A percentile compares a stretch with the other conserved stretches of the same genome.
These are phyloP conservation scores for Tigriopus japonicus DNA, from an alignment of 1,140 invertebrate species.

Conservation along the genomic window DNA sequence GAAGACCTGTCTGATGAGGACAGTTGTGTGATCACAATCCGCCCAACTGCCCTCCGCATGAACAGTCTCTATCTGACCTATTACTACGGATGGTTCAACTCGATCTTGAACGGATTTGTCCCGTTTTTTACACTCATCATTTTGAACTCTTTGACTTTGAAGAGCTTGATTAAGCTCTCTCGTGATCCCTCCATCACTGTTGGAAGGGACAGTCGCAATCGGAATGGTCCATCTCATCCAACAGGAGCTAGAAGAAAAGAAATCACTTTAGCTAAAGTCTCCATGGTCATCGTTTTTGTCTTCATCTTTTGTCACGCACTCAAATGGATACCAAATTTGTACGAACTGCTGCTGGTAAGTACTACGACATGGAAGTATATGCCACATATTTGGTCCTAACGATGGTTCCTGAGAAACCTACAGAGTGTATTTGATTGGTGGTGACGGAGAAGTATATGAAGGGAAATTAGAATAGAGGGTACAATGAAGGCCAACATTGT, in stretches of 20 bases:
- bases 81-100: conserved; percentile 9
- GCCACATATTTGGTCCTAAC: not conserved
- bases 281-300: conserved; percentile 7
- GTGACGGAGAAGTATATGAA: not conserved
- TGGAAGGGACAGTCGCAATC: not conserved
- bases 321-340: conserved; percentile 10
- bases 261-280: conserved; percentile 3
- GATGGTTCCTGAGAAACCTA: not conserved
- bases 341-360: not conserved
- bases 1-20: not conserved
- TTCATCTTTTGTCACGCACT: conserved; percentile 6
- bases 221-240: too few species aligned
- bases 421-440: not conserved
- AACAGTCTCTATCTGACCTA: not conserved
- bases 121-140: conserved; percentile 6
- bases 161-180: not conserved
- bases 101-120: conserved; percentile 1
- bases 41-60: not conserved
- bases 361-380: not conserved
- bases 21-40: not conserved
- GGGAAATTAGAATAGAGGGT: not conserved
- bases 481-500: not conserved
- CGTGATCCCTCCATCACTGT: not conserved
- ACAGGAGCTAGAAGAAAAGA: not conserved
- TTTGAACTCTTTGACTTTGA: not conserved